Evolutionary conservation across 2,888 invertebrate species (phyloP).

Genomic region (Scrobipalpa atriplicella): DNA sequence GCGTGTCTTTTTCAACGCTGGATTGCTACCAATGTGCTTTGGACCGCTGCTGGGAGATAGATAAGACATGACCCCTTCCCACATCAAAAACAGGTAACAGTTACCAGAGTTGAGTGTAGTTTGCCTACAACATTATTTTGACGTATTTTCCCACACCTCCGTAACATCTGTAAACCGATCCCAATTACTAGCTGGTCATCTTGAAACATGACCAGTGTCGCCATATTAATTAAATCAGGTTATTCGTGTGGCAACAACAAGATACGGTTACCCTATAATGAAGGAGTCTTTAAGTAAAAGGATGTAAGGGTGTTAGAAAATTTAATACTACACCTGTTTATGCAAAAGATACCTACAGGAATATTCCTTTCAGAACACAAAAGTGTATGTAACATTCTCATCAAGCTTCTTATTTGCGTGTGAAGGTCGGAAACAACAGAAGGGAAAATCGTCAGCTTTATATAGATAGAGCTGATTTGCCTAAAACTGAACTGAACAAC

Average conservation of each 20-base stretch:
- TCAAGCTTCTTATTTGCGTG: neutral
- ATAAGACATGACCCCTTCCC: no score
- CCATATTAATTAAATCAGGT: slow-evolving; percentile 26
- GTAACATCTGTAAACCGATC: slow-evolving; percentile 51
- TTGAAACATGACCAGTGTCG: slow-evolving; percentile 42
- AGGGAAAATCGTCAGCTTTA: no score
- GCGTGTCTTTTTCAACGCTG: no score
- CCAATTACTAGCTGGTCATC: slow-evolving; percentile 72
- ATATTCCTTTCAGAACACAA: neutral
- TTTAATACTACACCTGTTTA: slow-evolving; percentile 15
- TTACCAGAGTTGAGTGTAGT: neutral
- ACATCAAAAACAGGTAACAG: no score
- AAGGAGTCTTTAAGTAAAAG: slow-evolving; percentile 22
- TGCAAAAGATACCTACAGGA: neutral
- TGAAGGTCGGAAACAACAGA: no score
- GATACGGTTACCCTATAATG: slow-evolving; percentile 26
- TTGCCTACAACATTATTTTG: neutral
- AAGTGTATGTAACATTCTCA: neutral
- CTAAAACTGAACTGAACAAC: no score
- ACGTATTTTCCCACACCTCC: neutral
- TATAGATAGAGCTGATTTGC: no score
- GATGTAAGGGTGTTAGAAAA: slow-evolving; percentile 11
- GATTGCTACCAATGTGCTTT: no score
- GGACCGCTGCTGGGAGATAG: no score
- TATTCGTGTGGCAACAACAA: slow-evolving; percentile 13